Conservation (phyloP, 2,888 invertebrate genomes). For the Coremacera marginata region DNA sequence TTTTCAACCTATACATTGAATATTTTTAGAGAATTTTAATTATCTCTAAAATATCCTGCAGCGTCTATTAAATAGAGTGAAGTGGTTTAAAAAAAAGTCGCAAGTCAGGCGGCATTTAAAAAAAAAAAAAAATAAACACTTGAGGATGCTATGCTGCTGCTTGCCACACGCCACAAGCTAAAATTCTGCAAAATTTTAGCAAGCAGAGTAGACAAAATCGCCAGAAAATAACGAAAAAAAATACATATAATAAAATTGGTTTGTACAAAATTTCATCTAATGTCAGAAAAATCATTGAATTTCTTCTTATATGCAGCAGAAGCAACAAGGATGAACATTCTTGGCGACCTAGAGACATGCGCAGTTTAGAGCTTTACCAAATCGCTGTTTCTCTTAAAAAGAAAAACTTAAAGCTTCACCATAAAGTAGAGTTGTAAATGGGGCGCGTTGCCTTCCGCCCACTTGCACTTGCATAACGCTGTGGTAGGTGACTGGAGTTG, state of each 20-base stretch:
- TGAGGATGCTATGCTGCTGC: no score
- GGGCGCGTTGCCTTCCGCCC: not conserved
- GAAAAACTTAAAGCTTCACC: conserved; percentile 13
- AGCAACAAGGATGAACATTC: conserved; percentile 9
- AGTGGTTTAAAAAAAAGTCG: no score
- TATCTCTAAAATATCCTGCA: no score
- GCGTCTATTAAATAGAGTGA: no score
- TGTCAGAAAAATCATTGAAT: conserved; percentile 9
- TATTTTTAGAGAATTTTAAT: no score
- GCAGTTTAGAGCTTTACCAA: conserved; percentile 15
- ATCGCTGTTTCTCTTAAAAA: conserved; percentile 5
- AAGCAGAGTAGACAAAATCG: not conserved
- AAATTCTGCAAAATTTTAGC: not conserved
- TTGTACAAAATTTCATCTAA: not conserved
- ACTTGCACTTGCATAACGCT: not conserved
- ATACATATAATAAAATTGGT: no score
- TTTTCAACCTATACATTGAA: no score
- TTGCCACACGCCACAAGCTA: not conserved
- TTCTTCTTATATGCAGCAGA: not conserved
- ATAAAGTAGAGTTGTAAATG: not conserved
- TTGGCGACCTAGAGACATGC: conserved; percentile 12
- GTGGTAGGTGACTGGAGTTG: not conserved
- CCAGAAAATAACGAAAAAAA: no score
- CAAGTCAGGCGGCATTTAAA: no score
- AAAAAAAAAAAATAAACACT: no score